phyloP scores from a whole-genome alignment of 2,113 vertebrate genomes.

The Apaloderma vittatum region DNA sequence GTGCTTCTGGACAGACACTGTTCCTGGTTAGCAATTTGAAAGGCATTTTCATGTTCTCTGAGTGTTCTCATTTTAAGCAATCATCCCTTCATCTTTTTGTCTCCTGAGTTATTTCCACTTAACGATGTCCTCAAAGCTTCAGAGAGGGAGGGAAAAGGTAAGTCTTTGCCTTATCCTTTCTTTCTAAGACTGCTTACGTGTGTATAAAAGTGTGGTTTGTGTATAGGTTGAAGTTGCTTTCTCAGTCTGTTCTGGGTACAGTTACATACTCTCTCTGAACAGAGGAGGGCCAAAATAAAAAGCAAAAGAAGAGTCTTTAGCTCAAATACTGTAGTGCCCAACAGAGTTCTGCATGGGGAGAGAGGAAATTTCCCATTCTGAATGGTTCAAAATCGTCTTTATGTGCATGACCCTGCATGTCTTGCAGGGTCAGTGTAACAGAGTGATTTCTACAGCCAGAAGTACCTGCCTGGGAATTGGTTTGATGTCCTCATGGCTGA shows the following conservation, averaged over 20 bases:
- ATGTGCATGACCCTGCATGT: not conserved
- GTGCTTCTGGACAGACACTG: not conserved
- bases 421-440: rapidly evolving
- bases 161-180: not conserved
- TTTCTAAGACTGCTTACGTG: not conserved
- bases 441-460: not conserved
- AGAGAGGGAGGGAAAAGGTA: not conserved
- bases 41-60: not conserved
- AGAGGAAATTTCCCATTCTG: not conserved
- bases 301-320: rapidly evolving
- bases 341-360: rapidly evolving
- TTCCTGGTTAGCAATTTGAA: not conserved
- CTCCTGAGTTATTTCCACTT: not conserved
- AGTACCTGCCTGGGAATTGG: not conserved
- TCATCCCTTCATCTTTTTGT: not conserved
- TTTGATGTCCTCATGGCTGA: rapidly evolving
- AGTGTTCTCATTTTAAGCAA: not conserved
- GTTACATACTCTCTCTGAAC: rapidly evolving
- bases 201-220: no score
- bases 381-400: not conserved
- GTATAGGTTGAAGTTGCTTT: not conserved
- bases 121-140: not conserved
- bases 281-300: rapidly evolving
- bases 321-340: no score
- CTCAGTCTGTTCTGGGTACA: not conserved